Evolutionary conservation across 2,797 vertebrate species (phyloP).

Genomic region (Sitta carolinensis): DNA sequence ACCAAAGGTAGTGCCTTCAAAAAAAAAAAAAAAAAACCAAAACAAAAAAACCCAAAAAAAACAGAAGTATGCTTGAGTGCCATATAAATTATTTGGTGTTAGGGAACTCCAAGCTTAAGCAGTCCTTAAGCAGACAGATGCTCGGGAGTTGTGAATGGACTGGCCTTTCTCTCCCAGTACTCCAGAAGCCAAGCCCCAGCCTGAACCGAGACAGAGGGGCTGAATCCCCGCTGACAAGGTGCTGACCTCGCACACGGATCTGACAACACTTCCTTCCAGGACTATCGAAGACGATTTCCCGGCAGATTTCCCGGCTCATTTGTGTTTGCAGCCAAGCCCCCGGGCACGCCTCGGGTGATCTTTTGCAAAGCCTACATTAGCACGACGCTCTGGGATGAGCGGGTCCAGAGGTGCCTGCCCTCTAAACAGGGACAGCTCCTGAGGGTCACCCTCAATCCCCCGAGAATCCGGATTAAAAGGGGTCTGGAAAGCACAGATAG

Average conservation of each 20-base stretch:
- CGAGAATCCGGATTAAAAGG: not conserved
- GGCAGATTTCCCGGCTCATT: not conserved
- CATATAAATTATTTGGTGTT: not conserved
- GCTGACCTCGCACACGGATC: not conserved
- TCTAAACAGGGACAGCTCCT: not conserved
- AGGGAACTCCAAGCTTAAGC: not conserved
- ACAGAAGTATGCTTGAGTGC: not conserved
- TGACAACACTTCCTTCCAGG: not conserved
- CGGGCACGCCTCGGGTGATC: not conserved
- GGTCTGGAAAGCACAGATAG: not conserved
- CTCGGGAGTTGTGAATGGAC: not conserved
- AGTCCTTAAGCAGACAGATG: not conserved
- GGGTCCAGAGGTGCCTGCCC: not conserved
- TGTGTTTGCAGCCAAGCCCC: not conserved
- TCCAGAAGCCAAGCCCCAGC: not conserved
- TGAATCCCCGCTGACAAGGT: rapidly evolving
- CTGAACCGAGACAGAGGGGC: not conserved
- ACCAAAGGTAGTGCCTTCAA: not conserved
- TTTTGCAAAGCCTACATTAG: not conserved
- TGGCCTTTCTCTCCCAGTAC: not conserved
- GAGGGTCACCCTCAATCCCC: not conserved
- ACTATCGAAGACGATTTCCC: not conserved
- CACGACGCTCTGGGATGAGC: not conserved
- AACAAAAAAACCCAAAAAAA: not conserved
- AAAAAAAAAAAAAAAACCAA: not conserved